phyloP scores from a whole-genome alignment of 2,888 invertebrate species.

The Meghimatium bilineatum region DNA sequence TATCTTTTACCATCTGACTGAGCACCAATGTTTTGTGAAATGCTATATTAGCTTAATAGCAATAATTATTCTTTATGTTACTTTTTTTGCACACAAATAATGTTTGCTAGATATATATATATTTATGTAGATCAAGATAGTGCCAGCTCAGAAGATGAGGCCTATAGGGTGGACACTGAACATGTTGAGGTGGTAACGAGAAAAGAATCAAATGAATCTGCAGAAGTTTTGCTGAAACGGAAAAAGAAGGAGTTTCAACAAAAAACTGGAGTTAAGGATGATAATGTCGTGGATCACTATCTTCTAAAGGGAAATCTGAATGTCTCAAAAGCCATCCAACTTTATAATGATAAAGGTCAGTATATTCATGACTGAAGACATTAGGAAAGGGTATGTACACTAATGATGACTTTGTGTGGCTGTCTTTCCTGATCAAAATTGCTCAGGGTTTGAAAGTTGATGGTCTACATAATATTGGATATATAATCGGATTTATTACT shows the following conservation, averaged over 20 bases:
- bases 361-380: not conserved
- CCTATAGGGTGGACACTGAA: not conserved
- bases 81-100: not conserved
- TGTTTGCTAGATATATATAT: not conserved
- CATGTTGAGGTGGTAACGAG: not conserved
- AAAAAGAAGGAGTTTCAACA: constrained; percentile 22
- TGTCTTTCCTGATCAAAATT: too few relatives aligned
- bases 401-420: too few relatives aligned
- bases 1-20: too few relatives aligned
- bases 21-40: too few relatives aligned
- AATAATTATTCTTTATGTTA: too few relatives aligned
- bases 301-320: constrained; percentile 26
- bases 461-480: too few relatives aligned
- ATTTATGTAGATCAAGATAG: not conserved
- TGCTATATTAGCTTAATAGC: too few relatives aligned
- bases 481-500: too few relatives aligned
- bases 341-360: constrained; percentile 33
- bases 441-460: too few relatives aligned
- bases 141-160: constrained; percentile 7
- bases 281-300: constrained; percentile 23
- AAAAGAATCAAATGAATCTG: not conserved
- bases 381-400: not conserved
- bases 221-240: constrained; percentile 9
- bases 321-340: constrained; percentile 17
- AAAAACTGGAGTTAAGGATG: constrained; percentile 26